Conservation (phyloP, 1,140 invertebrate genomes). For the Anastrepha obliqua region DNA sequence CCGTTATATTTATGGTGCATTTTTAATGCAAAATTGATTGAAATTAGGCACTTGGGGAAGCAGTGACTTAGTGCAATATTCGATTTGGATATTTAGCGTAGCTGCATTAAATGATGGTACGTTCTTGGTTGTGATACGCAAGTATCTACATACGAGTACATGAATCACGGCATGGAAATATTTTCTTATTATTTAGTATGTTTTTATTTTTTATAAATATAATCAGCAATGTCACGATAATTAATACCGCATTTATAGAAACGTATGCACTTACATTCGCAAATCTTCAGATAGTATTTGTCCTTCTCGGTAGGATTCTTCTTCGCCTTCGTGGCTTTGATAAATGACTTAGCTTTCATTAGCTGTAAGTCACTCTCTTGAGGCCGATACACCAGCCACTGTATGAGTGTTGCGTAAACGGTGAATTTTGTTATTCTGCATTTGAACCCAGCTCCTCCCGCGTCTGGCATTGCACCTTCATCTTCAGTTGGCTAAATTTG, state of each 20-base stretch:
- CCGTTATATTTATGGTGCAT: background rate
- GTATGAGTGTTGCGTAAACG: slow-evolving; percentile 69
- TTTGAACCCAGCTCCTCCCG: slow-evolving; percentile 57
- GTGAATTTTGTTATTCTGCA: slow-evolving; percentile 69
- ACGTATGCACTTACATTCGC: slow-evolving; percentile 64
- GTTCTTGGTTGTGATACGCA: too few species aligned
- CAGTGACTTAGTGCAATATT: background rate
- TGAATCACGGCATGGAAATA: too few species aligned
- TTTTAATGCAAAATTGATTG: background rate
- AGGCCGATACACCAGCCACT: slow-evolving; percentile 70
- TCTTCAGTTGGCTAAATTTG: slow-evolving; percentile 33
- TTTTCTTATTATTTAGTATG: too few species aligned
- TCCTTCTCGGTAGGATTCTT: slow-evolving; percentile 64
- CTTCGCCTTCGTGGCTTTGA: slow-evolving; percentile 68
- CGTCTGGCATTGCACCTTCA: background rate
- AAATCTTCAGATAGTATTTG: slow-evolving; percentile 61
- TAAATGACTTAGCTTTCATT: slow-evolving; percentile 63
- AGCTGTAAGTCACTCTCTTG: slow-evolving; percentile 61
- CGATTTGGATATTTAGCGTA: too few species aligned
- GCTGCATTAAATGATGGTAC: too few species aligned
- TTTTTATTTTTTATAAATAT: too few species aligned
- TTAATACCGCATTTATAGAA: too few species aligned
- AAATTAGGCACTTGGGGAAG: background rate
- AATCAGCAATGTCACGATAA: too few species aligned
- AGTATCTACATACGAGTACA: too few species aligned